phyloP scores from a whole-genome alignment of 1,140 invertebrate species.

The Andricus grossulariae region DNA sequence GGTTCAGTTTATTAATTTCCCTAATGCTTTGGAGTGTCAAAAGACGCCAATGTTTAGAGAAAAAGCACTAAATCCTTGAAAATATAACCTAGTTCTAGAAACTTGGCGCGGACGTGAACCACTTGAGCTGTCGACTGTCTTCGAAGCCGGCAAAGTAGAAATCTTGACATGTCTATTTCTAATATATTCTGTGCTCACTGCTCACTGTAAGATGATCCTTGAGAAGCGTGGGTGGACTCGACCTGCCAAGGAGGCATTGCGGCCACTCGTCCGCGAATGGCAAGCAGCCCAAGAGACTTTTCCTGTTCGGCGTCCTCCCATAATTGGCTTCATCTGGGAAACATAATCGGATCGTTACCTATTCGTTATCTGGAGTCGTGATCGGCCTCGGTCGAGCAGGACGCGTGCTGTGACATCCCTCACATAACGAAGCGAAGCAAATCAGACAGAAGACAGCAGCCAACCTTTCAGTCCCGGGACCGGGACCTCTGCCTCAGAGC shows the following conservation, averaged over 20 bases:
- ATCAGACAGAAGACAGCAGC: constrained; percentile 47
- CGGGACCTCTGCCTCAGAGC: background rate
- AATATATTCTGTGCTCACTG: too few species aligned
- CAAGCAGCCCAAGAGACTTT: constrained; percentile 8
- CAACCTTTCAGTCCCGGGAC: constrained; percentile 7
- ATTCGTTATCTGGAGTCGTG: constrained; percentile 63
- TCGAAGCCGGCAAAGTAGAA: too few species aligned
- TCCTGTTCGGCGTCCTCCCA: constrained; percentile 52
- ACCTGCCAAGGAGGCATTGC: constrained; percentile 23
- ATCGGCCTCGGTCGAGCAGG: constrained; percentile 54
- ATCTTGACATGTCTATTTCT: too few species aligned
- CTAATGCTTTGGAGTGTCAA: too few species aligned
- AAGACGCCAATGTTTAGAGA: too few species aligned
- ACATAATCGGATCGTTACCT: constrained; percentile 68
- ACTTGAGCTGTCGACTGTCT: too few species aligned
- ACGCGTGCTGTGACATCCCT: constrained; percentile 38
- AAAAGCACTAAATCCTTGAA: too few species aligned
- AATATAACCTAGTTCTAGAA: too few species aligned
- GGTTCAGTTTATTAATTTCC: too few species aligned
- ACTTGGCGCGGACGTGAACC: too few species aligned
- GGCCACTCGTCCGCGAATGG: constrained; percentile 35
- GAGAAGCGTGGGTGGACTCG: constrained; percentile 50
- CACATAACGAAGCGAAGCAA: constrained; percentile 67
- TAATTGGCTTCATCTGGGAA: constrained; percentile 64
- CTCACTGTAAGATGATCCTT: background rate